Evolutionary conservation across 2,797 vertebrate species (phyloP).

Genomic region (Argentina silus): DNA sequence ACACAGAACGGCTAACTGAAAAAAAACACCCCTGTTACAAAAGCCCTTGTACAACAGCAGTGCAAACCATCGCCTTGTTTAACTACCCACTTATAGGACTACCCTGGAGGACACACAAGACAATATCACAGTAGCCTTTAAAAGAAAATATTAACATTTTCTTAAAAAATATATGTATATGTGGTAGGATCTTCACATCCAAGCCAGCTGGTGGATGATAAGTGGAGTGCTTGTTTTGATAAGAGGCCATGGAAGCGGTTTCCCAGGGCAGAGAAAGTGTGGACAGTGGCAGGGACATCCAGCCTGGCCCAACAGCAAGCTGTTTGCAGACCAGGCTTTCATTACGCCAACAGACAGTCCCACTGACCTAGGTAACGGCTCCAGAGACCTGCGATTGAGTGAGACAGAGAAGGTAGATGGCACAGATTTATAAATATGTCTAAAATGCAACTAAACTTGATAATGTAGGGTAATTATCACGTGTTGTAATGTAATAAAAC

Average conservation of each 20-base stretch:
- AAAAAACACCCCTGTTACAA: conserved; percentile 6
- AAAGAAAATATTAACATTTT: not conserved
- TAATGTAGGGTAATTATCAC: too few relatives aligned
- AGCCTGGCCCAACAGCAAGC: conserved; percentile 69
- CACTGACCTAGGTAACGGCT: conserved; percentile 44
- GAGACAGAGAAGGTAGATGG: conserved; percentile 1
- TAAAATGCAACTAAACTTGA: not conserved
- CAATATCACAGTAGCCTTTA: not conserved
- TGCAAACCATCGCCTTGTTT: conserved; percentile 1
- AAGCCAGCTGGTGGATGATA: not conserved
- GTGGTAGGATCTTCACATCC: not conserved
- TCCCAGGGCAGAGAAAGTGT: conserved; percentile 53
- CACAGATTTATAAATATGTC: not conserved
- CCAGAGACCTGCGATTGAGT: conserved; percentile 32
- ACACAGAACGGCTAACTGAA: not conserved
- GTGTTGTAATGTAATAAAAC: not conserved
- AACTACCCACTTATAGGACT: not conserved
- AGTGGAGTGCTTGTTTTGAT: conserved; percentile 26
- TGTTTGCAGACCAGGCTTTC: conserved; percentile 78
- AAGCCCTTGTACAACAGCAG: conserved; percentile 13
- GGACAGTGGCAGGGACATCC: conserved; percentile 64
- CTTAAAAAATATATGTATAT: not conserved
- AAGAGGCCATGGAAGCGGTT: conserved; percentile 17
- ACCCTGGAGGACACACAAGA: conserved; percentile 1
- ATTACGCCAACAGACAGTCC: conserved; percentile 67